Evolutionary conservation across 2,888 invertebrate genomes (phyloP).

Genomic region (Amiota minor): DNA sequence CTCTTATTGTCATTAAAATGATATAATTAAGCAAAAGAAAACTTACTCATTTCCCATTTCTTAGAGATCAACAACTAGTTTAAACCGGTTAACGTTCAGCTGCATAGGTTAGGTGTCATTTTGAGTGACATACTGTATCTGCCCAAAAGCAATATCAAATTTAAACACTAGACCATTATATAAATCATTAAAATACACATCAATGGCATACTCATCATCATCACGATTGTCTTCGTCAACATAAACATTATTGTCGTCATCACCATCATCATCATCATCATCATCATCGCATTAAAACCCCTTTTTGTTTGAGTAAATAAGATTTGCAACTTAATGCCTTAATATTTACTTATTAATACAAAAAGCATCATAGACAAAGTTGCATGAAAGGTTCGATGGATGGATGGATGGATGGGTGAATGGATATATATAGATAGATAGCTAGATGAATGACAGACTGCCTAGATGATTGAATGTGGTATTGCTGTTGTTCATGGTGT

Average conservation of each 20-base stretch:
- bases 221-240: slow-evolving; percentile 33
- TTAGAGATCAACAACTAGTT: no score
- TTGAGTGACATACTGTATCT: slow-evolving; percentile 61
- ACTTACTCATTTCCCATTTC: no score
- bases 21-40: no score
- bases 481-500: not conserved
- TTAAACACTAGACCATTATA: slow-evolving; percentile 8
- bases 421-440: no score
- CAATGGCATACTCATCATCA: slow-evolving; percentile 13
- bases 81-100: slow-evolving; percentile 5
- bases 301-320: slow-evolving; percentile 23
- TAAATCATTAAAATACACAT: slow-evolving; percentile 11
- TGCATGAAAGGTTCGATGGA: not conserved
- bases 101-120: slow-evolving; percentile 45
- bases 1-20: no score
- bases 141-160: slow-evolving; percentile 37
- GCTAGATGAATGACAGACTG: no score
- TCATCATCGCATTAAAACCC: slow-evolving; percentile 6
- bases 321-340: slow-evolving; percentile 57
- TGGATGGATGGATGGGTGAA: not conserved
- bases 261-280: slow-evolving; percentile 7
- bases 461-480: not conserved
- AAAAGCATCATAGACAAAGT: slow-evolving; percentile 9
- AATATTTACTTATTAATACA: slow-evolving; percentile 66
- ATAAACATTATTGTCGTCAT: slow-evolving; percentile 39